These are phyloP conservation scores for Lithophane socia DNA, from an alignment of 2,888 invertebrate genomes.

Conservation along the genomic window DNA sequence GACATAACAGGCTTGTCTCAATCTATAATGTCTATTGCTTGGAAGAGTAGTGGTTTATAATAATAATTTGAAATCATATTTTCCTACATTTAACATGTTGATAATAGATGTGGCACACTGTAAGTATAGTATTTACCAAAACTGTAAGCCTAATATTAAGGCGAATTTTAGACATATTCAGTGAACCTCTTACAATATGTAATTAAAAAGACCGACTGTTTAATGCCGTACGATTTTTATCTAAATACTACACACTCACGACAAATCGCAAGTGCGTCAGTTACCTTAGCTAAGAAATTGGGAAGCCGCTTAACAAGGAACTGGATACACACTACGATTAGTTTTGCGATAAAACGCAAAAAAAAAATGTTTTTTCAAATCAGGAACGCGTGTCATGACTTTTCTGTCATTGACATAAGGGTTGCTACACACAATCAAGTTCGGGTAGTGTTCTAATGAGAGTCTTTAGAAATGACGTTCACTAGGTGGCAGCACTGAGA, in stretches of 20 bases:
- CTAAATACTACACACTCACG: constrained; percentile 59
- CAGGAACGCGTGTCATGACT: not conserved
- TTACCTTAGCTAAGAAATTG: constrained; percentile 56
- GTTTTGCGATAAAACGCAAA: not conserved
- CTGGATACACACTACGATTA: constrained; percentile 54
- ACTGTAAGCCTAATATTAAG: constrained; percentile 78
- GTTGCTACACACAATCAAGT: not conserved
- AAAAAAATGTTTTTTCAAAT: not conserved
- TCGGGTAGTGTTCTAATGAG: no score
- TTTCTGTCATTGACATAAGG: not conserved
- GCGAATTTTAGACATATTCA: constrained; percentile 74
- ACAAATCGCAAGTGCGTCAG: constrained; percentile 57
- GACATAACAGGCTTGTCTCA: constrained; percentile 1
- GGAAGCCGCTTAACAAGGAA: constrained; percentile 24
- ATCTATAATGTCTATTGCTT: not conserved
- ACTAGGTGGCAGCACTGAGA: no score
- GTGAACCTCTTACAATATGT: constrained; percentile 59
- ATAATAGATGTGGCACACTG: constrained; percentile 64
- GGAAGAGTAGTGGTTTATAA: not conserved
- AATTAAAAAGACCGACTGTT: constrained; percentile 56
- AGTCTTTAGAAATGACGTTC: no score
- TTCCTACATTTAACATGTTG: not conserved
- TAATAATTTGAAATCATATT: not conserved
- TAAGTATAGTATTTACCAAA: constrained; percentile 65
- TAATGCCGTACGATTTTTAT: constrained; percentile 66